Evolutionary conservation across 2,113 vertebrate species (phyloP).

Genomic region (Arizona elegans): DNA sequence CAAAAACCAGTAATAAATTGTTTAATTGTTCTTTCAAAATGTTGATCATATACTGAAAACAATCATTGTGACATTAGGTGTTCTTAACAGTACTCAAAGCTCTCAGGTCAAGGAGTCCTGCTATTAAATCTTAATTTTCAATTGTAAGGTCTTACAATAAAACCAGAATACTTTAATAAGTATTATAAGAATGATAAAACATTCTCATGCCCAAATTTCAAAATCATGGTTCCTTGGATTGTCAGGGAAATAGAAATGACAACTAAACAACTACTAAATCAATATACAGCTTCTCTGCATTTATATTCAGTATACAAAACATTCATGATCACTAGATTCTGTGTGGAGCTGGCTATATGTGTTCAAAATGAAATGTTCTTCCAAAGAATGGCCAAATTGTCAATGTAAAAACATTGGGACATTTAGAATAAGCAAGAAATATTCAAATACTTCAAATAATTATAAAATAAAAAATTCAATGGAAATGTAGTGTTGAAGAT

Average conservation of each 20-base stretch:
- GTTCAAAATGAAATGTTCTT: neutral
- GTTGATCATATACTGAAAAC: neutral
- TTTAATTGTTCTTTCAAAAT: slow-evolving; percentile 17
- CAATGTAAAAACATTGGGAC: neutral
- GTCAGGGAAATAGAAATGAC: neutral
- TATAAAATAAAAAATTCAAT: neutral
- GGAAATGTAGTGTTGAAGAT: neutral
- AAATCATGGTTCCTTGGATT: neutral
- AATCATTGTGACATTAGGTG: neutral
- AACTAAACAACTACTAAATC: neutral
- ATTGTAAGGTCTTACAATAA: neutral
- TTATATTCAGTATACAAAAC: neutral
- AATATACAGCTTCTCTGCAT: neutral
- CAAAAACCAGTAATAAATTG: slow-evolving; percentile 53
- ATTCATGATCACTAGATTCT: neutral
- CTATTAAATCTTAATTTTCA: neutral
- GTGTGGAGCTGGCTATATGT: neutral
- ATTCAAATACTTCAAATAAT: neutral
- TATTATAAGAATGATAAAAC: neutral
- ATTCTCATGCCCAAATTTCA: neutral
- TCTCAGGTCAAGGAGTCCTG: neutral
- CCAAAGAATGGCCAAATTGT: neutral
- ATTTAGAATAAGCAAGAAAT: neutral
- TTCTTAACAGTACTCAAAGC: neutral
- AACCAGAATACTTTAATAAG: neutral